Evolutionary conservation across 1,140 invertebrate species (phyloP).

Genomic region (Diploscapter pachys): DNA sequence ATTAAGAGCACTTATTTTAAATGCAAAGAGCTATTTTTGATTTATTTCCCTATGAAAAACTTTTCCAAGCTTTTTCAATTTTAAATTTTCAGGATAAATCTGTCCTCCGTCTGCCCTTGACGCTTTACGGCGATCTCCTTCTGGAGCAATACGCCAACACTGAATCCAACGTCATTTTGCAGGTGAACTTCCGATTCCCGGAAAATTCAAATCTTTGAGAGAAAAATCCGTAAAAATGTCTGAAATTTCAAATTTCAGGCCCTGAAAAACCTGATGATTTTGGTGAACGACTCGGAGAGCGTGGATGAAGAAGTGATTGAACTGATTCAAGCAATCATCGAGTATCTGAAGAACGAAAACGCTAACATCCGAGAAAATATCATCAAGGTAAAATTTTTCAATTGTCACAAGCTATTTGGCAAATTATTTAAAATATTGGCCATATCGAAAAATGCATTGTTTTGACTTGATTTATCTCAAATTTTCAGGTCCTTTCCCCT

Average conservation of each 20-base stretch:
- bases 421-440: background rate
- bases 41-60: too few relatives aligned
- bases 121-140: constrained; percentile 14
- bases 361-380: constrained; percentile 15
- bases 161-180: background rate
- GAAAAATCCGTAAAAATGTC: background rate
- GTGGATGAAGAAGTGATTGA: constrained; percentile 13
- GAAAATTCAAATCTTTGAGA: background rate
- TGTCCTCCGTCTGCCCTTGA: constrained; percentile 21
- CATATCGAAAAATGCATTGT: background rate
- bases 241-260: constrained; percentile 5
- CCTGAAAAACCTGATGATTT: constrained; percentile 5
- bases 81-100: constrained; percentile 10
- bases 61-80: too few relatives aligned
- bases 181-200: background rate
- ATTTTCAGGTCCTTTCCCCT: constrained; percentile 26
- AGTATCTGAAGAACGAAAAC: constrained; percentile 20
- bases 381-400: background rate
- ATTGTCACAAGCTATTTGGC: too few relatives aligned
- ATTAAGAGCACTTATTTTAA: too few relatives aligned
- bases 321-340: constrained; percentile 17
- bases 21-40: too few relatives aligned
- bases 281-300: constrained; percentile 26
- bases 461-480: too few relatives aligned
- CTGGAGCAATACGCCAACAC: constrained; percentile 13